Evolutionary conservation across 1,140 invertebrate genomes (phyloP), one percentile per base, ranked within the genome.

Genomic region (Drosophila kohkoa): DNA sequence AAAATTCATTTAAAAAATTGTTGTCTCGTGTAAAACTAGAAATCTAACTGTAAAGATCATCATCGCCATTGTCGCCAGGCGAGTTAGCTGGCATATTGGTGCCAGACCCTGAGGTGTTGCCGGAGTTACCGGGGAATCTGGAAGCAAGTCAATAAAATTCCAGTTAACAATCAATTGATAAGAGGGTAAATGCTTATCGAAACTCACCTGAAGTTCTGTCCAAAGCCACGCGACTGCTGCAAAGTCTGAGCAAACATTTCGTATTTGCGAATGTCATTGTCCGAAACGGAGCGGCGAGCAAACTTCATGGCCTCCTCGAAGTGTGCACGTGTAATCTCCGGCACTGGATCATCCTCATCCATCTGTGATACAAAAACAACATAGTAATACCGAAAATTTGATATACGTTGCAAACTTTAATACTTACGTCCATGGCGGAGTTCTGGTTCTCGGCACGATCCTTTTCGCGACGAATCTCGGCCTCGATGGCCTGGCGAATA

Each of bases 211-310:
- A 99, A 99, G 93, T 98, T 99, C 73, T 96, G 98, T 74, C 99
- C 99, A 94, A 99, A 99, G 60, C 99, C 99, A 93, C 99, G 95
- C 73, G 98, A 99, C 93, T 99, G 99, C 93, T 99, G 99, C 82
- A 99, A 94, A 59, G 99, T 99, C 94, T 99, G 99, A 76, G 99
- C 97, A 94, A 99, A 99, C 99, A 99, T 99, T 95, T 99, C 99
- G 93, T 99, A 99, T 94, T 99, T 99, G 82, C 98, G 95, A 90
- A 99, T 99, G 93, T 99, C 99, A 93, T 99, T 99, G 93, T 99
- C 99, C 25, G 98, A 99, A 10, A 99, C 99, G n/a, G 99, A 99
- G 79, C 99, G 95, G 63, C 99, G 96, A 67, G 99, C 99, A 93
- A 97, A 99, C 93, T 98, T 98, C 99, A 99, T 99, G 0, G 99